phyloP scores from a whole-genome alignment of 1,140 invertebrate genomes.

The Solen grandis region DNA sequence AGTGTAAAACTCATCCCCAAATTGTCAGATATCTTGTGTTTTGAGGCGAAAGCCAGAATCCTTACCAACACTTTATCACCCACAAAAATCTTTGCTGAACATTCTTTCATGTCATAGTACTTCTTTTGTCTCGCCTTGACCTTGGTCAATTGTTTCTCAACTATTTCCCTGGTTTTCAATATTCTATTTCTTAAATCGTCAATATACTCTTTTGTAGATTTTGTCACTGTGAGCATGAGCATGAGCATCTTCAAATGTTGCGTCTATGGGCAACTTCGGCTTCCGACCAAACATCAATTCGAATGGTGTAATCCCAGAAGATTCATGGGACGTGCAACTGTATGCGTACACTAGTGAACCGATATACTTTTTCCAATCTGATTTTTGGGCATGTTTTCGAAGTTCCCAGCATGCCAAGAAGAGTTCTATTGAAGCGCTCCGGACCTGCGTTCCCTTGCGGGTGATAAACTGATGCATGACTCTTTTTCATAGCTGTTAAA shows the following conservation, averaged over 20 bases:
- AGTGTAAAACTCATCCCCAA: background rate
- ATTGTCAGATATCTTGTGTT: slow-evolving; percentile 18
- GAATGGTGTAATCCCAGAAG: slow-evolving; percentile 40
- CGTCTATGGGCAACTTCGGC: slow-evolving; percentile 28
- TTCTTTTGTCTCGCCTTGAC: background rate
- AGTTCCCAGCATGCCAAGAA: slow-evolving; percentile 25
- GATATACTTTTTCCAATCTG: slow-evolving; percentile 31
- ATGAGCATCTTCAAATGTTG: slow-evolving; percentile 8
- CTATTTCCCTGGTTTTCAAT: background rate
- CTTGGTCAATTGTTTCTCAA: background rate
- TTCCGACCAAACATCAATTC: slow-evolving; percentile 36
- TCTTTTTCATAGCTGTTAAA: slow-evolving; percentile 10
- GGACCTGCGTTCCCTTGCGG: background rate
- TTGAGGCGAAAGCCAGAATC: background rate
- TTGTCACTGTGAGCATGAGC: background rate
- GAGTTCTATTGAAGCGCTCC: slow-evolving; percentile 22
- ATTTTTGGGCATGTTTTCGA: slow-evolving; percentile 3
- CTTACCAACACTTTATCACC: slow-evolving; percentile 14
- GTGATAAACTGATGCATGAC: background rate
- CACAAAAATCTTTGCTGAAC: background rate
- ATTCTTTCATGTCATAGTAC: slow-evolving; percentile 3
- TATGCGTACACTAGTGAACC: slow-evolving; percentile 35
- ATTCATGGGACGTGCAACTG: slow-evolving; percentile 36
- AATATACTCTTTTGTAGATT: background rate
- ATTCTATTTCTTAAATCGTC: slow-evolving; percentile 5